These are phyloP conservation scores for Hippocampus kuda DNA, from an alignment of 2,797 vertebrate species.

Conservation along the genomic window DNA sequence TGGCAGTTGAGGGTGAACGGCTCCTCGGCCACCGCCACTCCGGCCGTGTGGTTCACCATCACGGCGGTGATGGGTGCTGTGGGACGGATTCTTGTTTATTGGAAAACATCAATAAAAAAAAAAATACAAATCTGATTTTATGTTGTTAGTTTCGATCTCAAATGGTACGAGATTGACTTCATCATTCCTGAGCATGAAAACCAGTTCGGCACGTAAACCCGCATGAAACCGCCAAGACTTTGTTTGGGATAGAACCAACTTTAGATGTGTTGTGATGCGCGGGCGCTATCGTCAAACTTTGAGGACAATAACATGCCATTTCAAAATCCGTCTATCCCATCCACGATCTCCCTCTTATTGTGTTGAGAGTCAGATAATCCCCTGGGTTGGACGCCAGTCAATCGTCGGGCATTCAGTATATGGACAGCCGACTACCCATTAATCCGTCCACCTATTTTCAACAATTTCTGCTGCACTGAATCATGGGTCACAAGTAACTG, in stretches of 20 bases:
- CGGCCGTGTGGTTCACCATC: constrained; percentile 12
- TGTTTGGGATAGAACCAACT: constrained; percentile 2
- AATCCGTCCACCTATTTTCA: background rate
- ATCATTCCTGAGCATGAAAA: background rate
- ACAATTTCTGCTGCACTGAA: background rate
- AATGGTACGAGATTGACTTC: background rate
- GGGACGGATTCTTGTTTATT: constrained; percentile 4
- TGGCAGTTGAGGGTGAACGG: constrained; percentile 49
- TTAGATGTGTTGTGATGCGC: background rate
- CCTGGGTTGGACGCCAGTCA: background rate
- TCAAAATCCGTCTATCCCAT: background rate
- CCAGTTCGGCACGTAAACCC: background rate
- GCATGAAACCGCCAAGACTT: background rate
- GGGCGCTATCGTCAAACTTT: background rate
- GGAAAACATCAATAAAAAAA: background rate
- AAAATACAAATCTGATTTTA: background rate
- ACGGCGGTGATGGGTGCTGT: constrained; percentile 48
- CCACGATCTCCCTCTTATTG: background rate
- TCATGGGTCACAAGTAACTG: background rate
- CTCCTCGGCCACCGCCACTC: constrained; percentile 29
- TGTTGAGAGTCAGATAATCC: background rate
- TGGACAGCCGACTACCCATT: background rate
- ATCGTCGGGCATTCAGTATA: background rate
- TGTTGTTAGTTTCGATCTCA: background rate
- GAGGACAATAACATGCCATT: background rate